Evolutionary conservation across 2,113 vertebrate species (phyloP), one percentile per base, ranked within the genome.

Genomic region (pig (Sus scrofa)): DNA sequence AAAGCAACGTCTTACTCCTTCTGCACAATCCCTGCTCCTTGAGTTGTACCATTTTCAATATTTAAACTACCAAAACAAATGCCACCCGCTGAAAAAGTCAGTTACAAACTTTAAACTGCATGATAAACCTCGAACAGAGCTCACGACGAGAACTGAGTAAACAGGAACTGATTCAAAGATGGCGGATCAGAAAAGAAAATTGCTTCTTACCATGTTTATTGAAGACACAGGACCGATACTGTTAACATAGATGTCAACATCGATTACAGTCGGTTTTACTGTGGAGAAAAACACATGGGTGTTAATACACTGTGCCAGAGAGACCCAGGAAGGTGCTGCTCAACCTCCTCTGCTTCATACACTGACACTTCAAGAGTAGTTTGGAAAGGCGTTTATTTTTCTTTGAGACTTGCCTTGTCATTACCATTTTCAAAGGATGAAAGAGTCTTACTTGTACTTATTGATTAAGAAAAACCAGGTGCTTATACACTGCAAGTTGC

Each of bases 141-240:
- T 9, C 63, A 60, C 22, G 27, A 24, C 0, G 1, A 65, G 60
- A 52, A 26, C 1, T n/a, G n/a, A n/a, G 1, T 8, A 39, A 24
- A 7, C 37, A n/a, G 67, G 63, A 89, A 60, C 0, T 11, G 0
- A 14, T 1, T 2, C 12, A 30, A 27, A 15, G 27, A 15, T 58
- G 1, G 37, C 90, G 50, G 13, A 74, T 56, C 2, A 85, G 54
- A 88, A 30, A 86, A 93, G 81, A 98, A 56, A 87, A 24, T 3
- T 12, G 15, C 7, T 50, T 86, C 99, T 99, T 98, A 99, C 99
- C 99, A 99, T 99, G 97, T 99, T 99, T 98, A 99, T 99, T 50
- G 99, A 99, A 5, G 99, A 99, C 88, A 99, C 99, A 0, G 99
- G 99, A 56, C 99, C 99, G 56, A 99, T 99, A 98, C 99, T 99